Conservation (phyloP, 2,888 invertebrate genomes). For the Thysanoteuthis rhombus region DNA sequence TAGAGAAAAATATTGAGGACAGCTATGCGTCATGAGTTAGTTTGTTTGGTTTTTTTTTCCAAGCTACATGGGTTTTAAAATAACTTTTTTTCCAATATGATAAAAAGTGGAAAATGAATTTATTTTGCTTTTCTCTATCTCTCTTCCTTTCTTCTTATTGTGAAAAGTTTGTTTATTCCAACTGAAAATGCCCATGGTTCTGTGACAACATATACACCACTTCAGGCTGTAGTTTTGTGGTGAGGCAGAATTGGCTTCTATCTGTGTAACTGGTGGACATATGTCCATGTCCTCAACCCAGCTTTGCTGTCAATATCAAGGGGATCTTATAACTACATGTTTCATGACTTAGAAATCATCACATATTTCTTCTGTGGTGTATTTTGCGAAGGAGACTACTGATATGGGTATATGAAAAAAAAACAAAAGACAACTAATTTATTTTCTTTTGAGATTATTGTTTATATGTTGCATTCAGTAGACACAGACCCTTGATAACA, state of each 20-base stretch:
- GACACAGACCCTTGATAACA: too few species aligned
- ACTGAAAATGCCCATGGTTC: neutral
- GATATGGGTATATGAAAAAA: neutral
- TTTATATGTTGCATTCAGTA: too few species aligned
- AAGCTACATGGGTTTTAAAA: too few species aligned
- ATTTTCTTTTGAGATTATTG: too few species aligned
- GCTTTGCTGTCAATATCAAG: neutral
- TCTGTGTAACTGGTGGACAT: neutral
- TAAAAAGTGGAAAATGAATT: conserved; percentile 12
- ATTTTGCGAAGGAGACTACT: neutral
- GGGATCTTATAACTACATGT: neutral
- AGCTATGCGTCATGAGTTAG: too few species aligned
- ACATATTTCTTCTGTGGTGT: too few species aligned
- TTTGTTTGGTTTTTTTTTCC: too few species aligned
- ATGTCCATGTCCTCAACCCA: neutral
- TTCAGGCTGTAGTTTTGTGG: neutral
- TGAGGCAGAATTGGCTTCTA: neutral
- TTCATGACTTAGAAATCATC: neutral
- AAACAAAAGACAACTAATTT: too few species aligned
- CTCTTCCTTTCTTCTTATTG: neutral
- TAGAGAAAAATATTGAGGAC: too few species aligned
- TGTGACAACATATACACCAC: too few species aligned
- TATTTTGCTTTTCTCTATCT: neutral
- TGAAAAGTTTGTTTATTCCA: neutral
- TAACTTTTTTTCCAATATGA: neutral